Conservation (phyloP, 2,888 invertebrate species). For the Orchestes rusci region DNA sequence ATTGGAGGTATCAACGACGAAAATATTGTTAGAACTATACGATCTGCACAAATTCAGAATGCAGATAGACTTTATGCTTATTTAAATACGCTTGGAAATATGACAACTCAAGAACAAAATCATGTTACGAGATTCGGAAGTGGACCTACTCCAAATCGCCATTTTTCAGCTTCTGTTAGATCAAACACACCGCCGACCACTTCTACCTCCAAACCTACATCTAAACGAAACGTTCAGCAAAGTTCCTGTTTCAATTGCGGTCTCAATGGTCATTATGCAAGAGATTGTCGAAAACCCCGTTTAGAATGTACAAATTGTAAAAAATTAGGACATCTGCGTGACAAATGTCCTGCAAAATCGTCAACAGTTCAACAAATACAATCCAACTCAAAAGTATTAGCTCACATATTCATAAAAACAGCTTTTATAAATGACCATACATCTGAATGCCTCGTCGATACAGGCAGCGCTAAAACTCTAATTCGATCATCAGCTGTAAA, state of each 20-base stretch:
- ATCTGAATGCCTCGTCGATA: not conserved
- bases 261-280: not conserved
- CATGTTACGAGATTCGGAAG: too few species aligned
- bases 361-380: not conserved
- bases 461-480: not conserved
- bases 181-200: too few species aligned
- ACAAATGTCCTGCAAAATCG: not conserved
- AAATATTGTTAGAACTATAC: not conserved
- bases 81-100: not conserved
- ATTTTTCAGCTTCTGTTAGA: too few species aligned
- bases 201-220: too few species aligned
- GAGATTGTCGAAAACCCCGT: not conserved
- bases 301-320: not conserved
- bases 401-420: not conserved
- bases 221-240: not conserved
- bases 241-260: not conserved
- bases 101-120: not conserved
- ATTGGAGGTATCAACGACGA: not conserved
- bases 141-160: too few species aligned
- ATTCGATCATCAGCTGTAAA: not conserved
- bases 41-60: not conserved
- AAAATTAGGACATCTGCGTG: not conserved
- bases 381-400: not conserved
- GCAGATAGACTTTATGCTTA: not conserved
- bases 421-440: not conserved